phyloP scores from a whole-genome alignment of 2,888 invertebrate genomes.

The Xylocampa areola region DNA sequence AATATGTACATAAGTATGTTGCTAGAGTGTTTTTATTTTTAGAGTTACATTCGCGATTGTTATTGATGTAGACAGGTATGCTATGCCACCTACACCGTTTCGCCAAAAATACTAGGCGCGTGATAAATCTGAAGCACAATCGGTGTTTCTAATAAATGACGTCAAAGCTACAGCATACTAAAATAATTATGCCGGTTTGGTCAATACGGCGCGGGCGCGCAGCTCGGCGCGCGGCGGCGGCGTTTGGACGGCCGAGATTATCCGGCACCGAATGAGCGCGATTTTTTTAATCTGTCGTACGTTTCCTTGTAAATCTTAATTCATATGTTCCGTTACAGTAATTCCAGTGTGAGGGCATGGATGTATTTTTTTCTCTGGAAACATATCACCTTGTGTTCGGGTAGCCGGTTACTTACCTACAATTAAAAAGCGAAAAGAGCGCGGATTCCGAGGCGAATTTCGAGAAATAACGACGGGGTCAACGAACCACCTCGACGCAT shows the following conservation, averaged over 20 bases:
- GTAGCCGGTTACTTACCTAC: conserved; percentile 85
- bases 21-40: conserved; percentile 53
- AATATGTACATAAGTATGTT: conserved; percentile 37
- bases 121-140: conserved; percentile 51
- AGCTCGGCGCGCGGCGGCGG: conserved; percentile 5
- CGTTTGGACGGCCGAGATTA: conserved; percentile 56
- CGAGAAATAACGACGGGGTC: conserved; percentile 89
- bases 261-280: conserved; percentile 62
- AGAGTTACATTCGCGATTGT: conserved; percentile 50
- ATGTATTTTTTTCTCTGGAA: conserved; percentile 81
- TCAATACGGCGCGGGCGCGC: conserved; percentile 53
- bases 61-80: conserved; percentile 59
- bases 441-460: conserved; percentile 86
- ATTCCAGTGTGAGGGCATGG: conserved; percentile 77
- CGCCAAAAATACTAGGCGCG: conserved; percentile 43
- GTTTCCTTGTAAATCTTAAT: conserved; percentile 82
- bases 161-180: conserved; percentile 43
- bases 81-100: conserved; percentile 55
- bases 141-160: conserved; percentile 49
- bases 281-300: conserved; percentile 74
- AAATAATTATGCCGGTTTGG: conserved; percentile 48
- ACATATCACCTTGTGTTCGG: conserved; percentile 86
- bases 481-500: conserved; percentile 86
- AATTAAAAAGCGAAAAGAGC: conserved; percentile 89
- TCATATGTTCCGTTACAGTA: conserved; percentile 83